Evolutionary conservation across 2,888 invertebrate species (phyloP), one percentile per base, ranked within the genome.

Genomic region (Bombylius discolor): DNA sequence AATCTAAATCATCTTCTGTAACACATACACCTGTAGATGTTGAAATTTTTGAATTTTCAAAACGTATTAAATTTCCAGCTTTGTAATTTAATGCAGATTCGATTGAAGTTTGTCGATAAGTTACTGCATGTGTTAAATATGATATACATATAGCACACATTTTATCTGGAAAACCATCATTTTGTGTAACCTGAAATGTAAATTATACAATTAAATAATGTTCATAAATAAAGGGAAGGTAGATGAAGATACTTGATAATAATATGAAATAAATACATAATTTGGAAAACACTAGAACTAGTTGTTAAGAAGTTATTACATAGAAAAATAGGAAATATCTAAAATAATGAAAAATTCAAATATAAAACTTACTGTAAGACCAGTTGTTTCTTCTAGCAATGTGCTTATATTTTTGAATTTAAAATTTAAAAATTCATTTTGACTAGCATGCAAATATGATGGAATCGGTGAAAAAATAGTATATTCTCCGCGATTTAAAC

Each of bases 141-240:
- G 74, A 73, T 60, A 73, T 72, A 59, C 73, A 73, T 5, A 71
- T 57, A 9, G 72, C 73, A 59, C 73, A 73, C 55, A 74, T 73
- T 52, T 65, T 67, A 11, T 63, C 60, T 3, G 73, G 74, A 33
- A 74, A 60, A n/a, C 68, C 71, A 63, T 73, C 73, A 33, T 70
- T 65, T 5, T 61, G 62, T 7, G 66, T 62, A 31, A 69, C 63
- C 73, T 73, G 49, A 3, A 56, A 49, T 31, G 36, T 36, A 36
- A 8, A 9, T 9, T 8, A 8, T 4, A 8, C 9, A 36, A 36
- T 36, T 36, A 36, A 8, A 36, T 36, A 36, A 8, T 8, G 36
- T 8, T 36, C 9, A 36, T 36, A 36, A 9, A 36, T 23, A 23
- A 23, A 23, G 23, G 23, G 23, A 23, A 23, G 23, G 23, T 23